phyloP scores from a whole-genome alignment of 2,888 invertebrate species.

The Drosophila leonis region DNA sequence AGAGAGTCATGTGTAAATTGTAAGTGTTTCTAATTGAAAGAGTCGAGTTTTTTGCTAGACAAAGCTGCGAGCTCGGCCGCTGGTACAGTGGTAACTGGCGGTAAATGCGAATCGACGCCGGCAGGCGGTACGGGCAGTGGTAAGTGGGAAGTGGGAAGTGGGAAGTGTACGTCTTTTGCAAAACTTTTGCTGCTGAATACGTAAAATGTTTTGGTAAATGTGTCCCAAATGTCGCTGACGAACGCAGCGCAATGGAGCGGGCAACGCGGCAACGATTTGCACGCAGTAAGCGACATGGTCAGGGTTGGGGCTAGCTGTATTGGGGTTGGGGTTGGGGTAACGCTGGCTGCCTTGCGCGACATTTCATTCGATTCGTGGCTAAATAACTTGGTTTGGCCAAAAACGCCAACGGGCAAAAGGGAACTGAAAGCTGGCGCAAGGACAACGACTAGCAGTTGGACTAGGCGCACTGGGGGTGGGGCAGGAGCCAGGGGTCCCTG shows the following conservation, averaged over 20 bases:
- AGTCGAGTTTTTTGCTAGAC: slow-evolving; percentile 1
- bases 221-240: slow-evolving; percentile 79
- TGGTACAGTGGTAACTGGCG: slow-evolving; percentile 16
- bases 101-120: slow-evolving; percentile 33
- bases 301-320: neutral
- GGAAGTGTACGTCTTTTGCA: slow-evolving; percentile 28
- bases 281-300: slow-evolving; percentile 39
- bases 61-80: neutral
- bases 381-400: slow-evolving; percentile 71
- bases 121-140: slow-evolving; percentile 24
- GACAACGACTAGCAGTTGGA: slow-evolving; percentile 11
- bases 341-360: slow-evolving; percentile 47
- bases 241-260: slow-evolving; percentile 44
- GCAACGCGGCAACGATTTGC: slow-evolving; percentile 69
- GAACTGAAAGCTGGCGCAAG: slow-evolving; percentile 8
- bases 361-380: slow-evolving; percentile 77
- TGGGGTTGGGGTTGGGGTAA: neutral
- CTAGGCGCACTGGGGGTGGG: neutral
- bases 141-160: slow-evolving; percentile 10
- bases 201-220: slow-evolving; percentile 79
- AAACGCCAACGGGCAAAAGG: slow-evolving; percentile 54
- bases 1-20: neutral
- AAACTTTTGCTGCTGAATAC: slow-evolving; percentile 81
- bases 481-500: neutral
- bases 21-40: neutral